Evolutionary conservation across 2,113 vertebrate species (phyloP), one percentile per base, ranked within the genome.

Genomic region (Sebastes fasciatus): DNA sequence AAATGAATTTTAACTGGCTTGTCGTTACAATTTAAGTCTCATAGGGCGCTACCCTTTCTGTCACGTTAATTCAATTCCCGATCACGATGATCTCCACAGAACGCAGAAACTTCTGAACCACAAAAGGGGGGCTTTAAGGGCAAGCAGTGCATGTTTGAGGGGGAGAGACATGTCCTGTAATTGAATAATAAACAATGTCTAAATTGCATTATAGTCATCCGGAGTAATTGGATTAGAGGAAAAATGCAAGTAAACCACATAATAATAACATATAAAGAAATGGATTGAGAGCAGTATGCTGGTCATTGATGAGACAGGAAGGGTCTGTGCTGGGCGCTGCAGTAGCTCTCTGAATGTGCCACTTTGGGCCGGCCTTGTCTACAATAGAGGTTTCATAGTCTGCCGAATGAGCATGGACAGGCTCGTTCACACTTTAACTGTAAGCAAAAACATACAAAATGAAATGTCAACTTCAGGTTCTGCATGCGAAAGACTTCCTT

Each of bases 1-100:
- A 96, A 95, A 95, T 96, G 73, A 93, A 95, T 96, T 95, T 96
- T 95, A 94, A 95, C 86, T 62, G 87, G 86, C 91, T 92, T 92
- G 93, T 92, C 92, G 78, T 94, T 92, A 91, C 91, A 94, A 78
- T 94, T 92, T 91, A 94, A 87, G 76, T 84, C 92, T 92, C 81
- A 69, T 87, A 92, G 90, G 90, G 91, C 92, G 85, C 92, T 79
- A 48, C 86, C 83, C 87, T 89, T 91, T 90, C 91, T 88, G 92
- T 89, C 84, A 88, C 87, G 91, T 83, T 95, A 95, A 96, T 94
- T 93, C 85, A 92, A 95, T 95, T 95, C 82, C 78, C 63, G 63
- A 75, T 79, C 85, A 93, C 69, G 76, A 87, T 87, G 93, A 94
- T 91, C 84, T 85, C 75, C 68, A 64, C 83, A 86, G 91, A 91